Evolutionary conservation across 2,113 vertebrate genomes (phyloP).

Genomic region (Choloepus hoffmanni): DNA sequence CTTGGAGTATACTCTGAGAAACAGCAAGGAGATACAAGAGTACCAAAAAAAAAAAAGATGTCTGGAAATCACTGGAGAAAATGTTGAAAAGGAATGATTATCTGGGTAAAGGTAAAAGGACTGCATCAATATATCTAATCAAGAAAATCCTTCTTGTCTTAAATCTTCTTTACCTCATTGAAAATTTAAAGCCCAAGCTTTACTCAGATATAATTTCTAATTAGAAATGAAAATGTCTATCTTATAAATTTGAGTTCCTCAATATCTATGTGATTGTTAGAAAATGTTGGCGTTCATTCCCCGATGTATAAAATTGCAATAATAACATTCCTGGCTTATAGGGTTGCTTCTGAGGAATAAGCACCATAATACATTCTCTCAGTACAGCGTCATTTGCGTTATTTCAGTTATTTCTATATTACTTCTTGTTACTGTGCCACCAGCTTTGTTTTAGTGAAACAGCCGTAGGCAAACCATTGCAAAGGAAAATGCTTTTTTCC

Average conservation of each 20-base stretch:
- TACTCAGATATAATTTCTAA: neutral
- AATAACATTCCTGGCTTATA: neutral
- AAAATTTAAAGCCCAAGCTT: neutral
- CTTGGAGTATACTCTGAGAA: neutral
- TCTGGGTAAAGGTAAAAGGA: neutral
- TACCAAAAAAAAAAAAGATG: neutral
- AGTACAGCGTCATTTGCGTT: neutral
- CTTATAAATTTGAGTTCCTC: neutral
- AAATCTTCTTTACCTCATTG: neutral
- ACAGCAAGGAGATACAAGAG: neutral
- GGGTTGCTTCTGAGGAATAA: neutral
- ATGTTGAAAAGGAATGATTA: neutral
- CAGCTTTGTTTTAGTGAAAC: constrained; percentile 39
- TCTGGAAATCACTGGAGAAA: neutral
- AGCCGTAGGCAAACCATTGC: neutral
- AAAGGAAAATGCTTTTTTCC: neutral
- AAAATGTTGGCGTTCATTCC: neutral
- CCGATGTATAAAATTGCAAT: neutral
- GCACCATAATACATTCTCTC: neutral
- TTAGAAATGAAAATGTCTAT: neutral
- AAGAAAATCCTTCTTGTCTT: neutral
- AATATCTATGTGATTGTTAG: neutral
- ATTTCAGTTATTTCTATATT: constrained; percentile 23
- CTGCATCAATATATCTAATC: neutral
- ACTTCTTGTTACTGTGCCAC: neutral